These are phyloP conservation scores for Delia radicum DNA, from an alignment of 1,140 invertebrate genomes.

Conservation along the genomic window DNA sequence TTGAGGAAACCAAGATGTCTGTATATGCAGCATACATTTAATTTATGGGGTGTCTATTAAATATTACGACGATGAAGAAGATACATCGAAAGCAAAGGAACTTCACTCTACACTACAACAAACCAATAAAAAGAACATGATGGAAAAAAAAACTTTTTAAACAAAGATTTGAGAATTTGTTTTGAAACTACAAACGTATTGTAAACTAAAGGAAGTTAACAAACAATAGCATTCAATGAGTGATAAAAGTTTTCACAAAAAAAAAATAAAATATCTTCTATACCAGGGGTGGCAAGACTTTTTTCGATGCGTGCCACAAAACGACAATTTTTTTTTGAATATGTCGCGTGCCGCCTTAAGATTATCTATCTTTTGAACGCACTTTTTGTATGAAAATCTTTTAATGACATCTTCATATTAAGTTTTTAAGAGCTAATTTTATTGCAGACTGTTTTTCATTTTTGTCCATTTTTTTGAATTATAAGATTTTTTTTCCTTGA, in stretches of 20 bases:
- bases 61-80: background rate
- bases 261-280: background rate
- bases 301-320: too few relatives aligned
- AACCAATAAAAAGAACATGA: background rate
- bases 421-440: too few relatives aligned
- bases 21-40: background rate
- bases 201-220: background rate
- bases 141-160: background rate
- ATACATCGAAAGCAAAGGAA: background rate
- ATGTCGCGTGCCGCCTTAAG: too few relatives aligned
- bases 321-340: too few relatives aligned
- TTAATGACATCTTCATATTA: too few relatives aligned
- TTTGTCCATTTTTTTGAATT: too few relatives aligned
- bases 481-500: too few relatives aligned
- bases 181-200: background rate
- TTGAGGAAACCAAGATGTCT: too few relatives aligned
- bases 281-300: too few relatives aligned
- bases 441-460: too few relatives aligned
- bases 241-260: background rate
- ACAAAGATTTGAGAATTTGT: background rate
- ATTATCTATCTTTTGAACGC: too few relatives aligned
- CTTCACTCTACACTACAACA: background rate
- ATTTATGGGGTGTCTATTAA: background rate
- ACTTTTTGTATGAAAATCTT: too few relatives aligned
- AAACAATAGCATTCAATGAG: background rate